A percentile compares a stretch with the other conserved stretches of the same genome.
These are phyloP conservation scores for Fopius arisanus DNA, from an alignment of 1,140 invertebrate species.

Conservation along the genomic window DNA sequence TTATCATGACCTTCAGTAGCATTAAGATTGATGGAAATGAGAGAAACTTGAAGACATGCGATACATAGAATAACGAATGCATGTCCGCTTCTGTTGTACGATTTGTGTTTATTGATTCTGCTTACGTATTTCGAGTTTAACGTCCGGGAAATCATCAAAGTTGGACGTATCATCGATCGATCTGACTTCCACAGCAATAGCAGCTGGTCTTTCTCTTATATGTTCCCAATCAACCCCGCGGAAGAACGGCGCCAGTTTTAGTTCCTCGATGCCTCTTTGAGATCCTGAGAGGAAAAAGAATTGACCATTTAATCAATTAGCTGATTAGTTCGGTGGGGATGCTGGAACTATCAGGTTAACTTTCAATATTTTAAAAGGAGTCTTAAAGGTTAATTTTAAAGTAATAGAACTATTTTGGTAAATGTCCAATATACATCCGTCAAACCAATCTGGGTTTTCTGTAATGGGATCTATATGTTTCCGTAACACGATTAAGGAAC, in stretches of 20 bases:
- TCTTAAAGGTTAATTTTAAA: too few relatives aligned
- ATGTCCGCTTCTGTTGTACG: too few relatives aligned
- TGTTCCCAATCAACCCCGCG: constrained; percentile 95
- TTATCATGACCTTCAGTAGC: too few relatives aligned
- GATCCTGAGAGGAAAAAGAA: constrained; percentile 70
- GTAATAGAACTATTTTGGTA: too few relatives aligned
- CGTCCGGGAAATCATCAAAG: constrained; percentile 99
- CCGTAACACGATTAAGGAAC: too few relatives aligned
- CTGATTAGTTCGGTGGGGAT: background rate
- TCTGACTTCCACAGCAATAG: constrained; percentile 93
- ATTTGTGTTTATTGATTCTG: background rate
- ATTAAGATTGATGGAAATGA: too few relatives aligned
- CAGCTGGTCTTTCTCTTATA: constrained; percentile 95
- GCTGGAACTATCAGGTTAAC: background rate
- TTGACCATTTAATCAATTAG: background rate
- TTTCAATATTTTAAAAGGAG: background rate
- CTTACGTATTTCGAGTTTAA: constrained; percentile 98
- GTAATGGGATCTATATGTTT: too few relatives aligned
- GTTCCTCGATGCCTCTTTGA: constrained; percentile 87
- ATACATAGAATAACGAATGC: too few relatives aligned
- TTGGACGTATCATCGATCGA: constrained; percentile 98
- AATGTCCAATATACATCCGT: too few relatives aligned
- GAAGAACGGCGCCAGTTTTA: constrained; percentile 88
- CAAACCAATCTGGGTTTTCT: too few relatives aligned
- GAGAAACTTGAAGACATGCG: too few relatives aligned